Conservation (phyloP, 53 echinoderm and acorn worm species). For the Patiria pectinifera region DNA sequence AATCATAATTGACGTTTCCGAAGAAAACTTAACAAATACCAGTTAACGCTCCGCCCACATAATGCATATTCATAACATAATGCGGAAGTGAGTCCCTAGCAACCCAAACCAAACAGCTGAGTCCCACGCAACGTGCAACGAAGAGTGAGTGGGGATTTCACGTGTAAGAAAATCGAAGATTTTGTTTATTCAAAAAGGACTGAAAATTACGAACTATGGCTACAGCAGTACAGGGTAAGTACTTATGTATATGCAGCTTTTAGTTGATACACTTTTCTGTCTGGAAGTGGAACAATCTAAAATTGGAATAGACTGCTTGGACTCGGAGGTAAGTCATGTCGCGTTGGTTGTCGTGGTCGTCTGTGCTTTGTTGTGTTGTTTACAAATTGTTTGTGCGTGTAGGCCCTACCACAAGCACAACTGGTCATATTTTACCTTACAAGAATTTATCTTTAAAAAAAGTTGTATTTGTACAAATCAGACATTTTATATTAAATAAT, state of each 20-base stretch:
- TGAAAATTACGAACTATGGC: conserved; percentile 25
- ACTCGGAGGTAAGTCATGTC: too few relatives aligned
- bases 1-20: too few relatives aligned
- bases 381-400: too few relatives aligned
- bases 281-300: not conserved
- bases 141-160: not conserved
- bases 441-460: too few relatives aligned
- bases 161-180: conserved; percentile 49
- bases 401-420: too few relatives aligned
- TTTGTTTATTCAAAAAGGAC: conserved; percentile 29
- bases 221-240: conserved; percentile 57
- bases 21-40: too few relatives aligned
- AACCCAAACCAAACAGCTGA: conserved; percentile 22
- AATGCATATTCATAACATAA: conserved; percentile 17
- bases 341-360: too few relatives aligned
- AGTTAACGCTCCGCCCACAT: not conserved
- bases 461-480: too few relatives aligned
- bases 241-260: not conserved
- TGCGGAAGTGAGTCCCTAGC: conserved; percentile 19
- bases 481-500: too few relatives aligned
- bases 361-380: too few relatives aligned
- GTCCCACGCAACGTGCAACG: conserved; percentile 10
- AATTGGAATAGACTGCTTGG: not conserved
- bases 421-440: too few relatives aligned
- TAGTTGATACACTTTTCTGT: not conserved